Evolutionary conservation across 2,113 vertebrate species (phyloP), one percentile per base, ranked within the genome.

Genomic region (Lasiurus borealis): DNA sequence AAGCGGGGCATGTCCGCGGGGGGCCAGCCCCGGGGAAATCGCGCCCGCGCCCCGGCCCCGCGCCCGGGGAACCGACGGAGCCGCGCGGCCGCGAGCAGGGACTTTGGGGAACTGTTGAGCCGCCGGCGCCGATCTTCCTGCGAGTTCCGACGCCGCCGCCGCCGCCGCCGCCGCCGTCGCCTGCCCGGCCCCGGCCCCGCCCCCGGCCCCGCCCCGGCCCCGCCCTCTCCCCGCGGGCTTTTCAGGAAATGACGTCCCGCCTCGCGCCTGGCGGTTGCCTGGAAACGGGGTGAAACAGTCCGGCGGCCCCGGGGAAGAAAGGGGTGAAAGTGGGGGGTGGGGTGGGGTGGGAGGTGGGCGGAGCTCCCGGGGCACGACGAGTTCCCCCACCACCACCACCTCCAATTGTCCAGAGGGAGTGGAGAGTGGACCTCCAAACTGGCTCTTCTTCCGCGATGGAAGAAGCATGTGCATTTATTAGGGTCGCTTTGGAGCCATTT

Each of bases 241-340:
- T 95, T 94, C 98, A 98, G 98, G 98, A 98, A 98, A 96, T 98
- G 98, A 98, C 98, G 98, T 97, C 84, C 57, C 96, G 88, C 68
- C 94, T 88, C 11, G 87, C 93, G 89, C 97, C 96, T 72, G 87
- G 50, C 88, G 82, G 98, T 98, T 98, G 98, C 98, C 96, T 90
- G 95, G 98, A 97, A 98, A 98, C 98, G 29, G 93, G 86, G 96
- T 97, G 98, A 98, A 98, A 98, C 98, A 97, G 97, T 91, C 95
- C 90, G 5, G 94, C 54, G 5, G 94, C 54, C 68, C 77, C n/a
- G 50, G 95, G 46, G 34, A 85, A 88, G 87, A 76, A n/a, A 89
- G 68, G 85, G 91, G 95, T 90, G 96, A 76, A 88, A 72, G 93
- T 83, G 34, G 36, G 90, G 78, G 82, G 29, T 40, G 40, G 40